Base-by-base conservation (phyloP, 2,113 vertebrate species). In the Pseudolaguvia tuberculata region DNA sequence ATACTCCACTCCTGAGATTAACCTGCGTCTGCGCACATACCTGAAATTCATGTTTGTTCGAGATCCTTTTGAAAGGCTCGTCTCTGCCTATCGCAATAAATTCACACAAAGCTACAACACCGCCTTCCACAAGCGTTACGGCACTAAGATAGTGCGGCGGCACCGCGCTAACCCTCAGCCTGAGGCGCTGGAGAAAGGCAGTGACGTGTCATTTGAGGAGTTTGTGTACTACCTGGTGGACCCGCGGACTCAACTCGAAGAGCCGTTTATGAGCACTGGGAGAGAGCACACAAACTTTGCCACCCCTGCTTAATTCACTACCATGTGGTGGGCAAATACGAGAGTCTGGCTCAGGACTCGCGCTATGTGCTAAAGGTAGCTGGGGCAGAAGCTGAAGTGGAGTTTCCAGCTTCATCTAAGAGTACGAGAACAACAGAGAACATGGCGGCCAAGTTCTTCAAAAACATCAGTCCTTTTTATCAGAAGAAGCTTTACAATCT, bases 221-320 rank as follows among this genome's bases (percentile, higher is more conserved):
- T 97, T 99, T 0, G 93, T 98, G 15, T 92, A 94, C 81, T 98
- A 97, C 83, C 88, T 98, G 25, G 90, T 96, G 76, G 96, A 98
- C 57, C 95, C 96, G 0, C 92, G 87, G 57, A 96, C 96, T 0
- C 95, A 94, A 75, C 85, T 89, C 2, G 91, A 93, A 23, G 95
- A 92, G 66, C 95, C 95, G 0, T 93, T 96, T 78, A 97, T 0
- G 97, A 98, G 84, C 96, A 98, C 88, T 98, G 97, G 97, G 96
- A 98, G 89, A 87, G 94, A 5, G 92, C 93, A 1, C 94, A 96
- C 73, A 92, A 93, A 0, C 94, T 98, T 18, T 98, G 97, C 88
- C 96, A 98, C 78, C 96, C 95, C 6, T 98, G 96, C 77, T 88
- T 92, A 15, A 88, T 98, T 84, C 95, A 94, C 88, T 96, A 98